Evolutionary conservation across 2,113 vertebrate species (phyloP).

Genomic region (Otolemur garnettii): DNA sequence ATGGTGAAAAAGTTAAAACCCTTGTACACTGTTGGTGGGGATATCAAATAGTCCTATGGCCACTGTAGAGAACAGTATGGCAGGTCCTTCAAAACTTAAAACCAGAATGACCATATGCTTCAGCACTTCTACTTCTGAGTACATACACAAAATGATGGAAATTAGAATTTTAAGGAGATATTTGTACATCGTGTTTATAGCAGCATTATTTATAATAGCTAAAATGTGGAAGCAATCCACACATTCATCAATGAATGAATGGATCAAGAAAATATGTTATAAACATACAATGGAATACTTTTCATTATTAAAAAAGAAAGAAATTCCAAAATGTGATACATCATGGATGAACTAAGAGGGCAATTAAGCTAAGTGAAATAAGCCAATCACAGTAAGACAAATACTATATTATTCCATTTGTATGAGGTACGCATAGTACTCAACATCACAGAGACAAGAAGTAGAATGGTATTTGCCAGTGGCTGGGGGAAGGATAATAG

Average conservation of each 20-base stretch:
- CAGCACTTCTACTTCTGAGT: neutral
- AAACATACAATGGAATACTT: neutral
- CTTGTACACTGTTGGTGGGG: neutral
- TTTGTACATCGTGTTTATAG: neutral
- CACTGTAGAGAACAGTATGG: neutral
- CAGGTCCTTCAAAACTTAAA: neutral
- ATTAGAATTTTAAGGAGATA: neutral
- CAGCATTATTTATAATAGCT: neutral
- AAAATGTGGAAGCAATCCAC: neutral
- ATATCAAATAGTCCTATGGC: neutral
- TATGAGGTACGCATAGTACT: neutral
- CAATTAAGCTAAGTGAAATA: neutral
- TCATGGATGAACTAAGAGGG: neutral
- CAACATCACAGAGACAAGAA: neutral
- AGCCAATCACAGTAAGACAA: neutral
- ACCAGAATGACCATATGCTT: neutral
- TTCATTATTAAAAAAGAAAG: neutral
- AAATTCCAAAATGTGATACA: neutral
- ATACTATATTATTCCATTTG: neutral
- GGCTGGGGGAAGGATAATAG: neutral
- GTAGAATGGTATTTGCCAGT: neutral
- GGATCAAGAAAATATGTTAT: neutral
- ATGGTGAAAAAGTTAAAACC: neutral
- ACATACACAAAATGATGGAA: neutral
- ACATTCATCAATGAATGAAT: neutral